Base-by-base conservation (phyloP, 2,888 invertebrate genomes). In the Drosophila infuscata region DNA sequence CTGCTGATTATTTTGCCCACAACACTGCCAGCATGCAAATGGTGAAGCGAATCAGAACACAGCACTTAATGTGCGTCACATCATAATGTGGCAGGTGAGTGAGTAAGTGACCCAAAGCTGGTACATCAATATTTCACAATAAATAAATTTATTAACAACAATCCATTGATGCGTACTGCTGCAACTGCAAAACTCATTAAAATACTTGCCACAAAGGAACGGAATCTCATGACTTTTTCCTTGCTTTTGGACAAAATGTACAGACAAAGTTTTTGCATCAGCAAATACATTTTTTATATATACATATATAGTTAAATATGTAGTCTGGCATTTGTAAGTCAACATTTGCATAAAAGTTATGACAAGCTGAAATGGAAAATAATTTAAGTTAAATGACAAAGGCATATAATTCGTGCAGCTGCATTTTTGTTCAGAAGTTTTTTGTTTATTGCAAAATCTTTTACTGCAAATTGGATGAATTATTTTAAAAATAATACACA, bases 51-150 rank as follows among this genome's bases (percentile, higher is more conserved):
- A 59, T 68, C 76, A n/a, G 79, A 70, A 56, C 69, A 82, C 76
- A 81, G 78, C 87, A 74, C 76, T 86, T 86, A 86, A 88, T 86
- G 82, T 75, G 76, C 72, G 67, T 74, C 82, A 83, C 88, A 88
- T 82, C 82, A 80, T 88, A 86, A 86, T 83, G 82, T 88, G 83
- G 79, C 82, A 88, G 82, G 69, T 82, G 81, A 75, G 69, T 82
- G 81, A 75, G 76, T 79, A 70, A 83, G 48, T 83, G 82, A 46
- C 53, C 46, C 61, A 63, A 43, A 46, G 38, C n/a, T 29, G 33
- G 12, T 43, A 52, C 68, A 81, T 76, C 79, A 68, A 84, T 87
- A 77, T 66, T 70, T 71, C 36, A 73, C 72, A 81, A 65, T 53
- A 69, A 25, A 43, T 65, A 51, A 15, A 65, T 73, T 62, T 62